Base-by-base conservation (phyloP, 2,888 invertebrate species). In the Agriopis leucophaearia region DNA sequence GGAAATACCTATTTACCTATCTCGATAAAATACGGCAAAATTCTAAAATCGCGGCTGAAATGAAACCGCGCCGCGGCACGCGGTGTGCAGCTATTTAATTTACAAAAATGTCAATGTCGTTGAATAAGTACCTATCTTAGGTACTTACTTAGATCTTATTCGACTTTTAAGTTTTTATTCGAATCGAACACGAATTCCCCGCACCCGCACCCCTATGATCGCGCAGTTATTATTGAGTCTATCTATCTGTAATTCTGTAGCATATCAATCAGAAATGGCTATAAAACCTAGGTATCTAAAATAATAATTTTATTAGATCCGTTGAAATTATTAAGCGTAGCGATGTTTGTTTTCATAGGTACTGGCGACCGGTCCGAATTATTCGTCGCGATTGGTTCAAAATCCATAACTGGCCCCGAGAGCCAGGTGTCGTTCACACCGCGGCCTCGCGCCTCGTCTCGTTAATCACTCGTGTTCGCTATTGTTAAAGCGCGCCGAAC, bases 371-470 rank as follows among this genome's bases (percentile, higher is more conserved):
- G 92, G 92, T 92, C 91, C 88, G 90, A 92, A 92, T 93, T 92
- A 92, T 75, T 92, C 92, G 91, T 92, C 87, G 93, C 92, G 89
- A 94, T 92, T 93, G 92, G 92, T 91, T 92, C 88, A 93, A 92
- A 93, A 94, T 93, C 92, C 93, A 93, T 93, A 93, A 92, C 92
- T 93, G 93, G 93, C 93, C 93, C 92, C 85, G 87, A 88, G 90
- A 91, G 91, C 93, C 94, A 94, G 94, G 94, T 94, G 94, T 94
- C 94, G 94, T 94, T 94, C 94, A 94, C 94, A 94, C 94, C 93
- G 94, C 93, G 94, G 93, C 94, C 92, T 92, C 92, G 92, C 92
- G 92, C 90, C 92, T 92, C 92, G 92, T 92, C 93, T 93, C 92
- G 91, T 92, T 92, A 94, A 92, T 92, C 92, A 92, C 90, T 90